Conservation (phyloP, 2,113 vertebrate species). For the Scopus umbretta region DNA sequence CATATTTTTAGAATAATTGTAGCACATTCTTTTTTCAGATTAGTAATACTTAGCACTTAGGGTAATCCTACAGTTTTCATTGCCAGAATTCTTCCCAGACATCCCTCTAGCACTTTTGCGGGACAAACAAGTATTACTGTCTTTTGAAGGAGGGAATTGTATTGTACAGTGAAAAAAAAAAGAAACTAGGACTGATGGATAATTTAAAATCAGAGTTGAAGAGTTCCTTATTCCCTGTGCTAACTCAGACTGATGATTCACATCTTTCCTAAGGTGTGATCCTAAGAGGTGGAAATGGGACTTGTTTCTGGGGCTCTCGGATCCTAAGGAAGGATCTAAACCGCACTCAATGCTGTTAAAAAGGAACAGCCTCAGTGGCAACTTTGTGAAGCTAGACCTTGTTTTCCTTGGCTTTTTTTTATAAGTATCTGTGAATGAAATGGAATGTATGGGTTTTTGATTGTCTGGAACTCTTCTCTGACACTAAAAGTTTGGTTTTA, state of each 20-base stretch:
- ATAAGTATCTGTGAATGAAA: not conserved
- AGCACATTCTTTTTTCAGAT: not conserved
- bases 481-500: not conserved
- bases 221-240: not conserved
- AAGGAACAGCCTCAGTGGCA: not conserved
- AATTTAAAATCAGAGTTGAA: not conserved
- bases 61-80: not conserved
- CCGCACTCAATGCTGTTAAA: not conserved
- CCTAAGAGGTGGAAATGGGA: not conserved
- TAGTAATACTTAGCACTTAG: not conserved
- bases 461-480: not conserved
- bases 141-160: not conserved
- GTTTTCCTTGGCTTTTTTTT: not conserved
- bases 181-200: too few species aligned
- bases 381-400: not conserved
- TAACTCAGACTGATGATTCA: not conserved
- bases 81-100: not conserved
- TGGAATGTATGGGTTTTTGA: not conserved
- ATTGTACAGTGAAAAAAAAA: not conserved
- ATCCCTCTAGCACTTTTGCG: not conserved
- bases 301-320: not conserved
- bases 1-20: not conserved
- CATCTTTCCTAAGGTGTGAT: not conserved
- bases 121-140: not conserved
- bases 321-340: not conserved